Percentiles rank a stretch among this genome's conserved stretches.
phyloP scores from a whole-genome alignment of 2,888 invertebrate genomes.

The Psococerastis gibbosa region DNA sequence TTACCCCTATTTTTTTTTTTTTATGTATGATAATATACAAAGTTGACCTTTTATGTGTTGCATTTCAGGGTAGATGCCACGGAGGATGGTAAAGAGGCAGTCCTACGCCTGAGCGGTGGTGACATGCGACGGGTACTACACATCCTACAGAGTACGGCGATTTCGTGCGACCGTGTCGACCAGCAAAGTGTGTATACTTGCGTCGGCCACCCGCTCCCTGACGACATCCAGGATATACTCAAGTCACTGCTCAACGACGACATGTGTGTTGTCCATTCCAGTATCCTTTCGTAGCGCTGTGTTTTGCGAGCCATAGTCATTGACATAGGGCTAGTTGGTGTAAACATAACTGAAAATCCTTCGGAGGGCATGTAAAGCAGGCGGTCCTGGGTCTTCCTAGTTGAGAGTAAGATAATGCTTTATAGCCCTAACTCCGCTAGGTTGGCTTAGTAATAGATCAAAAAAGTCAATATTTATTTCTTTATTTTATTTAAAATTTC shows the following conservation, averaged over 20 bases:
- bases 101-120: slow-evolving; percentile 77
- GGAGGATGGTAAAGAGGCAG: slow-evolving; percentile 74
- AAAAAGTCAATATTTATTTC: too few species aligned
- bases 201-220: slow-evolving; percentile 85
- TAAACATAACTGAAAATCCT: too few species aligned
- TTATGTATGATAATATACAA: too few species aligned
- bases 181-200: slow-evolving; percentile 89
- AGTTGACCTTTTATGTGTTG: too few species aligned
- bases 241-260: slow-evolving; percentile 68
- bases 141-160: slow-evolving; percentile 87
- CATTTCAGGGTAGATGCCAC: slow-evolving; percentile 53
- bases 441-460: too few species aligned
- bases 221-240: slow-evolving; percentile 74
- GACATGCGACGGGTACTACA: slow-evolving; percentile 98
- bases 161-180: slow-evolving; percentile 75
- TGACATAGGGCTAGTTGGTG: background rate
- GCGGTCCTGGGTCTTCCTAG: too few species aligned
- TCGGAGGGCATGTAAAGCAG: too few species aligned
- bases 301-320: slow-evolving; percentile 7
- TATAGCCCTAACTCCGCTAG: too few species aligned
- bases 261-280: slow-evolving; percentile 52
- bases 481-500: too few species aligned
- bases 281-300: slow-evolving; percentile 40
- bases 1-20: too few species aligned
- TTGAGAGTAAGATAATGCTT: too few species aligned